Conservation (phyloP, 2,113 vertebrate genomes). For the rabbit (Oryctolagus cuniculus) region DNA sequence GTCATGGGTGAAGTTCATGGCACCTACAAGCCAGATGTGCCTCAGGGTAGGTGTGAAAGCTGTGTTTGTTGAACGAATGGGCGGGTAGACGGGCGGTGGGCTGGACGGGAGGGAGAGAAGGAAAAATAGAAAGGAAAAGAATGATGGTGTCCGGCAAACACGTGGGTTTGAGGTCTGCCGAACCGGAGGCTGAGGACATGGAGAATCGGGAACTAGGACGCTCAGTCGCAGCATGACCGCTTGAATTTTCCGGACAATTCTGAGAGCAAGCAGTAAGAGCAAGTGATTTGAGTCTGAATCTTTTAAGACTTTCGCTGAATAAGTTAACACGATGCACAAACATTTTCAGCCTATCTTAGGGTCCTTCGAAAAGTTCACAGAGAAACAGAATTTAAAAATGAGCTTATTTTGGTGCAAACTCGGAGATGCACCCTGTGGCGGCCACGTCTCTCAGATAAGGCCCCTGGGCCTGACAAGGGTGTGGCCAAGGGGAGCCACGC, state of each 20-base stretch:
- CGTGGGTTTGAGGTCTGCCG: not conserved
- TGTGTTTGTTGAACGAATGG: not conserved
- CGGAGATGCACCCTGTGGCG: too few relatives aligned
- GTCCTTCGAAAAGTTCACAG: too few relatives aligned
- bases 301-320: not conserved
- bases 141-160: not conserved
- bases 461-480: not conserved
- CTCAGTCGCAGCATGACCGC: rapidly evolving
- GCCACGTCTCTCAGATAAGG: too few relatives aligned
- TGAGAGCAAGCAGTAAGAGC: not conserved
- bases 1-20: not conserved
- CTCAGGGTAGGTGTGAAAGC: not conserved
- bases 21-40: not conserved
- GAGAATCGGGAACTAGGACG: not conserved
- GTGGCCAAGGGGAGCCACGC: not conserved
- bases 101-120: not conserved
- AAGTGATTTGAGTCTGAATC: not conserved
- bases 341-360: not conserved
- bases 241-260: not conserved
- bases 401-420: too few relatives aligned
- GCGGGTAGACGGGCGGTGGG: rapidly evolving
- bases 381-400: too few relatives aligned
- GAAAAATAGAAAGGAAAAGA: not conserved
- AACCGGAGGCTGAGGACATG: not conserved
- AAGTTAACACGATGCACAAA: not conserved